These are phyloP conservation scores for Phoenicopterus ruber DNA, from an alignment of 2,113 vertebrate species.

Conservation along the genomic window DNA sequence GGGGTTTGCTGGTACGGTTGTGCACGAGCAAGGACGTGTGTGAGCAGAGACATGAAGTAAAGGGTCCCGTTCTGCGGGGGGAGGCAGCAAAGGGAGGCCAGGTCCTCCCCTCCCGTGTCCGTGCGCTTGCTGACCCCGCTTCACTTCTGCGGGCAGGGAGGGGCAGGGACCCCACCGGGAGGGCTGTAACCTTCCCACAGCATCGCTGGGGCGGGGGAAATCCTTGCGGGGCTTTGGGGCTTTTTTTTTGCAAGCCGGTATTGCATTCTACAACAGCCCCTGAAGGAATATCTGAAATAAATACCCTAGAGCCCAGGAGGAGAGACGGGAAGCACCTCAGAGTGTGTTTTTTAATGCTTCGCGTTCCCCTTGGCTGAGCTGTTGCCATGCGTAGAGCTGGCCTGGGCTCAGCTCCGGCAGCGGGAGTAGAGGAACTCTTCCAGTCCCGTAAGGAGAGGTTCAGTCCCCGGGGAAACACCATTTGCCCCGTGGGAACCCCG, in stretches of 20 bases:
- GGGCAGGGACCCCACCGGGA: background rate
- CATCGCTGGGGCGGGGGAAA: rapidly evolving
- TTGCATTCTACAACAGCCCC: background rate
- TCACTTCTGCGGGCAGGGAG: background rate
- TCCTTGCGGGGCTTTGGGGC: rapidly evolving
- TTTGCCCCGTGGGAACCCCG: rapidly evolving
- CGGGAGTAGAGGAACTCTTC: rapidly evolving
- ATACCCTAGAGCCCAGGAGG: background rate
- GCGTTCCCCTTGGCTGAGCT: background rate
- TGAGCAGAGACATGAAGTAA: rapidly evolving
- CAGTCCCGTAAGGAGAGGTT: background rate
- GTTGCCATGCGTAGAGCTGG: background rate
- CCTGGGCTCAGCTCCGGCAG: rapidly evolving
- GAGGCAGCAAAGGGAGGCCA: background rate
- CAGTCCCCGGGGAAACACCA: background rate
- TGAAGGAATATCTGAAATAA: background rate
- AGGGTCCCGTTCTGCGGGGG: rapidly evolving
- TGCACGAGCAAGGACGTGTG: rapidly evolving
- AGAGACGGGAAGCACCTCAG: rapidly evolving
- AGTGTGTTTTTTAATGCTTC: background rate
- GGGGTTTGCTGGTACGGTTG: background rate
- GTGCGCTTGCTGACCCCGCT: rapidly evolving
- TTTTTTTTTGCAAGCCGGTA: background rate
- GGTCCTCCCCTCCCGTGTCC: background rate
- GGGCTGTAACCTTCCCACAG: background rate